Conservation (phyloP, 1,140 invertebrate species). For the Littorina saxatilis region DNA sequence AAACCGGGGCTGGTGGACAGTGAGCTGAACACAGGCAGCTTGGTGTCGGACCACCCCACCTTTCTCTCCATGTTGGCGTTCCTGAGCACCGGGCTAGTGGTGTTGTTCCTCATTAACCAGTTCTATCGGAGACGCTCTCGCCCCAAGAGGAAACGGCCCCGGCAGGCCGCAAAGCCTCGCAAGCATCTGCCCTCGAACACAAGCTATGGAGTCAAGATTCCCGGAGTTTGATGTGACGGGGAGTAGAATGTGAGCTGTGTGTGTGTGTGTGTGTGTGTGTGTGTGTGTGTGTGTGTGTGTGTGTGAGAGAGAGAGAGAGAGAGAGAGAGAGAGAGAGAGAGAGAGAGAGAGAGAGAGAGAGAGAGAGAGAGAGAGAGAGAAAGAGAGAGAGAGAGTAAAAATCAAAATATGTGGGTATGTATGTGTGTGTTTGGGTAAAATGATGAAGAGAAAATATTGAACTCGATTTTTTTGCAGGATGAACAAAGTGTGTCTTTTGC, state of each 20-base stretch:
- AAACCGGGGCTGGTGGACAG: conserved; percentile 6
- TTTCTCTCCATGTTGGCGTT: conserved; percentile 68
- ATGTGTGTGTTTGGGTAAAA: background rate
- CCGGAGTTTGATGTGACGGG: conserved; percentile 58
- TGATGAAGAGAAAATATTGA: too few relatives aligned
- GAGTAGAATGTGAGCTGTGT: background rate
- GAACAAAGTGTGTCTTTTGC: too few relatives aligned
- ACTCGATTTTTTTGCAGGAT: too few relatives aligned
- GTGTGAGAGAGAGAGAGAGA: background rate
- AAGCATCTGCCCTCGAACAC: conserved; percentile 37
- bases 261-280: background rate
- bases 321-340: conserved; percentile 32
- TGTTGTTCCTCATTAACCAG: conserved; percentile 68
- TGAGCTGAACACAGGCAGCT: conserved; percentile 26
- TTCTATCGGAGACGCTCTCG: conserved; percentile 61
- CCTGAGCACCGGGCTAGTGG: conserved; percentile 64
- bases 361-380: background rate
- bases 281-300: background rate
- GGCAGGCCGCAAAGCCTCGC: conserved; percentile 44
- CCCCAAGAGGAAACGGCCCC: conserved; percentile 58
- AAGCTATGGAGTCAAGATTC: conserved; percentile 54
- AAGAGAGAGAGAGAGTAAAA: background rate
- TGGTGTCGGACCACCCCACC: conserved; percentile 50
- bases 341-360: conserved; percentile 29
- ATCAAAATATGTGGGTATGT: background rate